Percentiles rank a stretch among this genome's conserved stretches.
Evolutionary conservation across 2,113 vertebrate species (phyloP).

Genomic region (Pelecanoides urinatrix): DNA sequence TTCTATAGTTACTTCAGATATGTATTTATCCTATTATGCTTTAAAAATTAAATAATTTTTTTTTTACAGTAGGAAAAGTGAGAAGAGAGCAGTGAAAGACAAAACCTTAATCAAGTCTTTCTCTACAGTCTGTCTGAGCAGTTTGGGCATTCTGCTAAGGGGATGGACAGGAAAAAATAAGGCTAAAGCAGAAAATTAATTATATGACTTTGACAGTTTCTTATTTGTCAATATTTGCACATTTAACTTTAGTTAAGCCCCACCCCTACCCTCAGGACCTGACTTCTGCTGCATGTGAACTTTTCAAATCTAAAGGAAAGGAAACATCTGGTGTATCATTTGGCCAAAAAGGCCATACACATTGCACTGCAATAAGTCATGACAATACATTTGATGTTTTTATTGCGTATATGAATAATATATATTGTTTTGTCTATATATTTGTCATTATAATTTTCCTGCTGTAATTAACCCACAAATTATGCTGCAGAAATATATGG

Average conservation of each 20-base stretch:
- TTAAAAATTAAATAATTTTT: background rate
- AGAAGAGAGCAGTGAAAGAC: background rate
- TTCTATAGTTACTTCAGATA: background rate
- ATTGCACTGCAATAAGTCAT: conserved; percentile 57
- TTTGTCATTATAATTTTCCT: conserved; percentile 62
- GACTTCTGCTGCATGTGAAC: conserved; percentile 31
- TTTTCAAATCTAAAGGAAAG: conserved; percentile 11
- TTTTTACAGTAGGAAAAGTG: background rate
- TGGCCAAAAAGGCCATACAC: background rate
- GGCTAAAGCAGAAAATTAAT: background rate
- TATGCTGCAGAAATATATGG: conserved; percentile 47
- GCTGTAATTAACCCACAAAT: conserved; percentile 67
- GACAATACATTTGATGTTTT: conserved; percentile 53
- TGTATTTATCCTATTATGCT: background rate
- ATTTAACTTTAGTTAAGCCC: background rate
- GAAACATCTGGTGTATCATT: conserved; percentile 72
- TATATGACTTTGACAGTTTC: background rate
- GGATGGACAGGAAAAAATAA: background rate
- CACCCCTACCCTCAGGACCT: background rate
- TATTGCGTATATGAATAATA: conserved; percentile 71
- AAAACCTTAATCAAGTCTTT: background rate
- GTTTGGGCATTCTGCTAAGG: background rate
- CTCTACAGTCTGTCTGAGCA: background rate
- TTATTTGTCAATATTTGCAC: conserved; percentile 19
- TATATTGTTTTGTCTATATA: conserved; percentile 46